A percentile compares a stretch with the other conserved stretches of the same genome.
Evolutionary conservation across 1,140 invertebrate species (phyloP).

Genomic region (Caenorhabditis brenneri): DNA sequence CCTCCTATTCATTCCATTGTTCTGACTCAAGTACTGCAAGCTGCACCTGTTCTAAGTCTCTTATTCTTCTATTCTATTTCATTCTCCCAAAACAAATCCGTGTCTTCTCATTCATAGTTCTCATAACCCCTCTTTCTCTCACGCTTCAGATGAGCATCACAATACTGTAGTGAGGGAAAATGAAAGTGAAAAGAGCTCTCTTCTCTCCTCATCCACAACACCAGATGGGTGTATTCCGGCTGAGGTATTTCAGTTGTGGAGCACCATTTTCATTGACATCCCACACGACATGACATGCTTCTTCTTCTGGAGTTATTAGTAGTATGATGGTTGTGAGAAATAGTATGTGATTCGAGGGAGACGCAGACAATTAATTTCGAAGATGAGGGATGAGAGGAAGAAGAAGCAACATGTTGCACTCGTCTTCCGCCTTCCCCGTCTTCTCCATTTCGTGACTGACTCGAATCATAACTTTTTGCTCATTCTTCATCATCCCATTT

Average conservation of each 20-base stretch:
- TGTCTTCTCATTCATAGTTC: background rate
- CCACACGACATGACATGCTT: conserved; percentile 26
- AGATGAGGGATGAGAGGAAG: background rate
- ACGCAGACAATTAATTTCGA: conserved; percentile 36
- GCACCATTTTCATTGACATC: background rate
- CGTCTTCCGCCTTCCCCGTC: background rate
- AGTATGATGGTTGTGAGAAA: conserved; percentile 8
- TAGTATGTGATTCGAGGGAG: background rate
- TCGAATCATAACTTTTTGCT: conserved; percentile 37
- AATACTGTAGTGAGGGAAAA: conserved; percentile 9
- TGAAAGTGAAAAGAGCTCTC: background rate
- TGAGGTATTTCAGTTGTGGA: conserved; percentile 12
- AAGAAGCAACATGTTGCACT: conserved; percentile 36
- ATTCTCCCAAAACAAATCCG: background rate
- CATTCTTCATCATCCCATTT: background rate
- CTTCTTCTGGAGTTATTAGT: conserved; percentile 23
- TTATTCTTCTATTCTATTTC: background rate
- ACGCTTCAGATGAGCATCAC: conserved; percentile 33
- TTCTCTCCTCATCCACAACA: background rate
- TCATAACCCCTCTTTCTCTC: background rate
- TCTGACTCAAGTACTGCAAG: conserved; percentile 15
- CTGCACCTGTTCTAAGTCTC: background rate
- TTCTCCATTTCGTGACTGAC: conserved; percentile 39
- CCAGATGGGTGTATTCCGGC: conserved; percentile 34
- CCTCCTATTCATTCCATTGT: background rate